These are phyloP conservation scores for Trochalopteron elliotii DNA, from an alignment of 2,113 vertebrate species.

Conservation along the genomic window DNA sequence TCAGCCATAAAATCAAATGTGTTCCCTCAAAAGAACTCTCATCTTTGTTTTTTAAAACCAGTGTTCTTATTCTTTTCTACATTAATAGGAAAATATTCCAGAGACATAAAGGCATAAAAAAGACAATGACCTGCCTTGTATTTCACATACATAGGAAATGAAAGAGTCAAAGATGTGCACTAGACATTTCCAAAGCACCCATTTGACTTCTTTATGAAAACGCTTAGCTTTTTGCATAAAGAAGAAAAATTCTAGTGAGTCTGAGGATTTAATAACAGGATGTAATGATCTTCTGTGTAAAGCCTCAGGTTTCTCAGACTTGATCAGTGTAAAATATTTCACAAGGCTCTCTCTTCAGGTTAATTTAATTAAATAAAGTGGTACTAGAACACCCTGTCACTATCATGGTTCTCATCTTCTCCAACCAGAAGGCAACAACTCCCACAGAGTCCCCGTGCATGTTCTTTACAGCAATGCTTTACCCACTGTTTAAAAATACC, in stretches of 20 bases:
- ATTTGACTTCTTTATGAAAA: constrained; percentile 30
- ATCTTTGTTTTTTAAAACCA: constrained; percentile 14
- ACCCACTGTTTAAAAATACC: constrained; percentile 2
- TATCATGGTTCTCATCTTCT: background rate
- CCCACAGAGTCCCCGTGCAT: background rate
- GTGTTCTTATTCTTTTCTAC: background rate
- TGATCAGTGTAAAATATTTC: background rate
- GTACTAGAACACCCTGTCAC: constrained; percentile 21
- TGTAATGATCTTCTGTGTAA: background rate
- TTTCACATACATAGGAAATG: background rate
- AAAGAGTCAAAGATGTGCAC: background rate
- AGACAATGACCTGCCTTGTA: background rate
- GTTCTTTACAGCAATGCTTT: background rate
- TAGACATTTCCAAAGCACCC: background rate
- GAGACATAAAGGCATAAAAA: background rate
- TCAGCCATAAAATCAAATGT: constrained; percentile 15
- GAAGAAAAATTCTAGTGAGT: background rate
- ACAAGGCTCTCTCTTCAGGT: background rate
- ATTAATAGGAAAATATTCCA: background rate
- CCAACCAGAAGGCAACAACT: constrained; percentile 15
- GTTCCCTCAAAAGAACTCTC: constrained; percentile 7
- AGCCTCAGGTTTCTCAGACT: constrained; percentile 1
- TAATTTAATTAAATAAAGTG: constrained; percentile 48
- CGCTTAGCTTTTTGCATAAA: background rate
- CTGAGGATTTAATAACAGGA: constrained; percentile 1